Evolutionary conservation across 2,113 vertebrate species (phyloP).

Genomic region (Podarcis raffonei): DNA sequence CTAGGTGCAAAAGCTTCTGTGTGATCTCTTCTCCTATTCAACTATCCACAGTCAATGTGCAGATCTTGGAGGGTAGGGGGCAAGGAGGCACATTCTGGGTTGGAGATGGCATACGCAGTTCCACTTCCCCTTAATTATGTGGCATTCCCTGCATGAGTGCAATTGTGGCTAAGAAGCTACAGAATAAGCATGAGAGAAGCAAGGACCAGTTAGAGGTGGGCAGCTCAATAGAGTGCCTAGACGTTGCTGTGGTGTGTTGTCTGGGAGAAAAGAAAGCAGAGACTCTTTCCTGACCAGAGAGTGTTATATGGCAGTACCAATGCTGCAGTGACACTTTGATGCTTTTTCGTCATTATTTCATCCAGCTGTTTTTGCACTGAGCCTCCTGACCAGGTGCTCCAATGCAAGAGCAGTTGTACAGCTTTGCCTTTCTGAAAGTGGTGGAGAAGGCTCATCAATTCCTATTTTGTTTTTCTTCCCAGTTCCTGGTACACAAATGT

Average conservation of each 20-base stretch:
- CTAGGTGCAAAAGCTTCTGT: no score
- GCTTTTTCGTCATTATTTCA: neutral
- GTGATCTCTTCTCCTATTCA: neutral
- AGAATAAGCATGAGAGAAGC: no score
- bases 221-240: neutral
- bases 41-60: neutral
- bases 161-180: no score
- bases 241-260: neutral
- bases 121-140: neutral
- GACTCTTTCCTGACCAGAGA: neutral
- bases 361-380: neutral
- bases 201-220: no score
- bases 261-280: neutral
- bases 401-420: neutral
- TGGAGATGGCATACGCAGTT: neutral
- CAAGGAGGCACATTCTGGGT: neutral
- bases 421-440: neutral
- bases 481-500: conserved; percentile 18
- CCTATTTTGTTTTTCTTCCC: neutral
- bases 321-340: neutral
- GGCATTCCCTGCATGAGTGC: neutral
- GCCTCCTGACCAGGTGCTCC: neutral
- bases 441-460: neutral
- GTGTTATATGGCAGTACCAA: neutral
- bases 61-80: neutral